Base-by-base conservation (phyloP, 2,113 vertebrate species). In the Phylloscopus whistleri region DNA sequence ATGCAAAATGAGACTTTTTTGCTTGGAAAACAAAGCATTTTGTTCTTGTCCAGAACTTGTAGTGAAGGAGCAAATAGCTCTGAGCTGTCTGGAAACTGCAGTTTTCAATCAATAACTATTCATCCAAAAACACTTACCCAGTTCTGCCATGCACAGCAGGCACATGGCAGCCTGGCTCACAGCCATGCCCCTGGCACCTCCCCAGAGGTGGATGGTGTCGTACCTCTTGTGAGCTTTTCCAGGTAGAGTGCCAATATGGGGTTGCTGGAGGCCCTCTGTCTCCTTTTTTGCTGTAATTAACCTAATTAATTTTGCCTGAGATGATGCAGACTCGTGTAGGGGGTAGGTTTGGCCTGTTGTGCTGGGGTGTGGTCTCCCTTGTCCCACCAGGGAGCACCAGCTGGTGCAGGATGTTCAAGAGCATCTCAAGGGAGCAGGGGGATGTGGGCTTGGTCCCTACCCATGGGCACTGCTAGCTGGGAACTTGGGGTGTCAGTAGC, bases 101-200 rank as follows among this genome's bases (percentile, higher is more conserved):
- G 48, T 89, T 95, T 92, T 87, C 84, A 95, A 81, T 95, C 90
- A 90, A 55, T 92, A 95, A 74, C 88, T 84, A 43, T 81, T 93
- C 72, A 86, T 56, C 55, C 0, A 4, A 81, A 86, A 89, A 5
- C 76, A 59, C 66, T 78, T 87, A 35, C 28, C 59, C 83, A 60
- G 72, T 90, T 86, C 76, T 77, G 63, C 46, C 6, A 4, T 39
- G 44, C 69, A 26, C 0, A 6, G 68, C 41, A 46, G 73, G 91
- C 69, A 94, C 80, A 81, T 89, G 78, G 68, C 59, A 69, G 39
- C 62, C 37, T 94, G 87, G 91, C 89, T 94, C 16, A 7, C 11
- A 60, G 93, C 67, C 58, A 2, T 88, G 75, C 16, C 88, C 85
- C 76, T 92, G 90, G 88, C 88, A 74, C 33, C 39, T 83, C 74